Percentiles rank a stretch among this genome's conserved stretches.
Conservation (phyloP, 2,888 invertebrate genomes). For the Melipona beecheii region DNA sequence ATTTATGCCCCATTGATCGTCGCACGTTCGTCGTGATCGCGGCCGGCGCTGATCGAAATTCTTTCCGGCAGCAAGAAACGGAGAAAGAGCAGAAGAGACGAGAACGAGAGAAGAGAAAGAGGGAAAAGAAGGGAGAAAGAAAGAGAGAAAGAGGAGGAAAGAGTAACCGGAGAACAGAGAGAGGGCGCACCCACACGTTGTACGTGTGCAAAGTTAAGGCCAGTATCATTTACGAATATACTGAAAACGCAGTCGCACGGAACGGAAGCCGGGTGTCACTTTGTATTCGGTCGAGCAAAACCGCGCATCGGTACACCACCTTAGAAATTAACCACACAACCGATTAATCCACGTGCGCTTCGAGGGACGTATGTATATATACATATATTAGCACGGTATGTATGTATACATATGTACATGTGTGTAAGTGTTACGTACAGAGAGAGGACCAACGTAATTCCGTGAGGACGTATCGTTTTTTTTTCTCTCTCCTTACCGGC, state of each 20-base stretch:
- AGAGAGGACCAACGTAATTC: slow-evolving; percentile 16
- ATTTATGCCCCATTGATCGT: slow-evolving; percentile 65
- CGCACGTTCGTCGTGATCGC: slow-evolving; percentile 59
- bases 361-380: background rate
- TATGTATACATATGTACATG: background rate
- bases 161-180: slow-evolving; percentile 37
- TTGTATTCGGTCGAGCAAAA: slow-evolving; percentile 41
- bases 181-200: slow-evolving; percentile 57
- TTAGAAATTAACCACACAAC: slow-evolving; percentile 34
- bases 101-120: slow-evolving; percentile 6
- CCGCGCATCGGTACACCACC: slow-evolving; percentile 27
- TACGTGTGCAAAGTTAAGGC: slow-evolving; percentile 37
- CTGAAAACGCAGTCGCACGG: slow-evolving; percentile 43
- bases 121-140: background rate
- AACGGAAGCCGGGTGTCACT: slow-evolving; percentile 51
- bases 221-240: slow-evolving; percentile 57
- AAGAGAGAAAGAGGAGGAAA: slow-evolving; percentile 21
- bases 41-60: slow-evolving; percentile 56
- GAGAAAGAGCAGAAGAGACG: slow-evolving; percentile 32
- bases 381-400: background rate
- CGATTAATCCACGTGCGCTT: slow-evolving; percentile 60
- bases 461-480: slow-evolving; percentile 5
- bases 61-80: slow-evolving; percentile 26
- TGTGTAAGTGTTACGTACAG: slow-evolving; percentile 6
- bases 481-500: slow-evolving; percentile 1